A percentile compares a stretch with the other conserved stretches of the same genome.
These are phyloP conservation scores for Chromobotia macracanthus DNA, from an alignment of 2,797 vertebrate genomes.

Conservation along the genomic window DNA sequence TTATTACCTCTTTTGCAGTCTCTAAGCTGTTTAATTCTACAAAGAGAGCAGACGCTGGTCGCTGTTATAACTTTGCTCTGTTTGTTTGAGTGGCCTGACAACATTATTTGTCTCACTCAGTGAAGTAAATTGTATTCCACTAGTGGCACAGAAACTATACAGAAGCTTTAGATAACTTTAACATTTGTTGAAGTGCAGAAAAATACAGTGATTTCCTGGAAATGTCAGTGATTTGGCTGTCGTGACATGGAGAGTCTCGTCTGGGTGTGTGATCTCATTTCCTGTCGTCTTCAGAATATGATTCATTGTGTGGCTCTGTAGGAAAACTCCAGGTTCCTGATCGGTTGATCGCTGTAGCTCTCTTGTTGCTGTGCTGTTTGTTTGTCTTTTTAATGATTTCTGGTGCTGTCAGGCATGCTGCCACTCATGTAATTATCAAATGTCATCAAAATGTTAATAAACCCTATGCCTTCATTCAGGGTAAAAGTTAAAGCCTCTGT, in stretches of 20 bases:
- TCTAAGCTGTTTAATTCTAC: too few relatives aligned
- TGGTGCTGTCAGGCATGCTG: constrained; percentile 58
- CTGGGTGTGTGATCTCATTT: background rate
- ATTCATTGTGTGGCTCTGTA: background rate
- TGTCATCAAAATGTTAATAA: constrained; percentile 49
- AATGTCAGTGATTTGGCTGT: too few relatives aligned
- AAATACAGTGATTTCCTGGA: too few relatives aligned
- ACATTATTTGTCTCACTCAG: background rate
- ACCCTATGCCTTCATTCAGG: constrained; percentile 26
- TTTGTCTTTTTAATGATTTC: constrained; percentile 64
- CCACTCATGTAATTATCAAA: constrained; percentile 55
- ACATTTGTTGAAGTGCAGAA: too few relatives aligned
- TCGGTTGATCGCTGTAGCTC: constrained; percentile 44
- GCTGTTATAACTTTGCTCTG: background rate
- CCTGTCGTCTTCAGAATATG: background rate
- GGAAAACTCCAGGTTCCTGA: constrained; percentile 32
- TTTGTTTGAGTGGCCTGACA: background rate
- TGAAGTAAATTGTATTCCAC: background rate
- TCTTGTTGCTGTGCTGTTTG: constrained; percentile 48
- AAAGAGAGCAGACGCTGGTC: too few relatives aligned
- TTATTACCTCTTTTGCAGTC: background rate
- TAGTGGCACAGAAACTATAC: too few relatives aligned
- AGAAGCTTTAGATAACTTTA: too few relatives aligned
- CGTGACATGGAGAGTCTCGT: too few relatives aligned
- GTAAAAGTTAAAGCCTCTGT: constrained; percentile 41